Conservation (phyloP, 2,113 vertebrate species). For the Centropristis striata region DNA sequence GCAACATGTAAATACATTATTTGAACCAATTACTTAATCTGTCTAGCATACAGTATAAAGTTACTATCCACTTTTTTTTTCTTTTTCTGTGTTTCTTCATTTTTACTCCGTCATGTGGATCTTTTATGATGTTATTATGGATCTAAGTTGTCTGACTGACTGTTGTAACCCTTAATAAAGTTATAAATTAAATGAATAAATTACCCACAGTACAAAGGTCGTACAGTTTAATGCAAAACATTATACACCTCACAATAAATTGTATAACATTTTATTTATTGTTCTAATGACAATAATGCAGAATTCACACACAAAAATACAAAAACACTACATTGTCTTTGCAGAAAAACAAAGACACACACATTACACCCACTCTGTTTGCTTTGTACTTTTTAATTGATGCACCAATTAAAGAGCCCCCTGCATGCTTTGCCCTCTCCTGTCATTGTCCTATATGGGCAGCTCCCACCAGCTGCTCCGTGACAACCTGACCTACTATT, state of each 20-base stretch:
- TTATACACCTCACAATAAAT: background rate
- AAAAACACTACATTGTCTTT: background rate
- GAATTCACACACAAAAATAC: background rate
- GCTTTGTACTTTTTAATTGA: background rate
- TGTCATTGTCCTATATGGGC: slow-evolving; percentile 42
- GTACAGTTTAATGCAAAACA: background rate
- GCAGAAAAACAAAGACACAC: background rate
- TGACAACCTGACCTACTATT: slow-evolving; percentile 53
- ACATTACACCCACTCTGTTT: background rate
- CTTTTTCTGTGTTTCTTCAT: too few relatives aligned
- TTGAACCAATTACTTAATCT: too few relatives aligned
- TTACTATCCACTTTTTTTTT: too few relatives aligned
- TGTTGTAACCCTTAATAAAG: too few relatives aligned
- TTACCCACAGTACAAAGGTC: background rate
- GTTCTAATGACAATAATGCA: background rate
- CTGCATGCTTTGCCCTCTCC: slow-evolving; percentile 5
- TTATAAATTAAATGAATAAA: too few relatives aligned
- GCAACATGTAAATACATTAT: too few relatives aligned
- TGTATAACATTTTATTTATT: background rate
- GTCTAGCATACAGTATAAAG: too few relatives aligned
- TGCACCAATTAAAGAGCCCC: background rate
- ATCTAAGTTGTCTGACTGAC: too few relatives aligned
- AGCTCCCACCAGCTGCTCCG: slow-evolving; percentile 38
- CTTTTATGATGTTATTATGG: too few relatives aligned
- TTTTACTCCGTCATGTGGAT: too few relatives aligned